Evolutionary conservation across 2,888 invertebrate species (phyloP).

Genomic region (Laothoe populi): DNA sequence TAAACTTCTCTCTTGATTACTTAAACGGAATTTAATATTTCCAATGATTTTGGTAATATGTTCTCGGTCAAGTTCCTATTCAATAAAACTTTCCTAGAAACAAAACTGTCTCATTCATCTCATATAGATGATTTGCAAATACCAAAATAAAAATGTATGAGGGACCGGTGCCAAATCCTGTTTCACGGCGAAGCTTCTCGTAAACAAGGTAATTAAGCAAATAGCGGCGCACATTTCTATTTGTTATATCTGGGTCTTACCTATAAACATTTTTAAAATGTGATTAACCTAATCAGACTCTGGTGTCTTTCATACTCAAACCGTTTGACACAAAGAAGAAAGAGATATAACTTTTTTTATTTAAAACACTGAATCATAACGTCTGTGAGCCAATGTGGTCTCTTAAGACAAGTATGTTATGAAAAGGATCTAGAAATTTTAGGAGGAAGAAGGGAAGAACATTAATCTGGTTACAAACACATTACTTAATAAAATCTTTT

Average conservation of each 20-base stretch:
- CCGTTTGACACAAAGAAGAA: not conserved
- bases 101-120: not conserved
- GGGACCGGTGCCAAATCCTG: slow-evolving; percentile 20
- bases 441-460: slow-evolving; percentile 28
- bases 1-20: too few species aligned
- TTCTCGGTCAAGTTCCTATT: not conserved
- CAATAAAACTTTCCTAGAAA: not conserved
- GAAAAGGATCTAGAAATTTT: too few species aligned
- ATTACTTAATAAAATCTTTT: not conserved
- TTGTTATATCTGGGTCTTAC: slow-evolving; percentile 24
- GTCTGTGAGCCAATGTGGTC: too few species aligned
- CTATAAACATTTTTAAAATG: not conserved
- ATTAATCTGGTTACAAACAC: slow-evolving; percentile 20
- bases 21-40: not conserved
- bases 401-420: too few species aligned
- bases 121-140: not conserved
- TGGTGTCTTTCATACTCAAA: not conserved
- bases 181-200: slow-evolving; percentile 28
- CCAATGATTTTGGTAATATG: not conserved
- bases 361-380: not conserved
- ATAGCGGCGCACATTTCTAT: slow-evolving; percentile 39
- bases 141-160: slow-evolving; percentile 21
- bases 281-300: not conserved
- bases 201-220: slow-evolving; percentile 48
- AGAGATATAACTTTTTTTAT: not conserved